phyloP scores from a whole-genome alignment of 2,113 vertebrate genomes.

The Gallinago paraguaiae region DNA sequence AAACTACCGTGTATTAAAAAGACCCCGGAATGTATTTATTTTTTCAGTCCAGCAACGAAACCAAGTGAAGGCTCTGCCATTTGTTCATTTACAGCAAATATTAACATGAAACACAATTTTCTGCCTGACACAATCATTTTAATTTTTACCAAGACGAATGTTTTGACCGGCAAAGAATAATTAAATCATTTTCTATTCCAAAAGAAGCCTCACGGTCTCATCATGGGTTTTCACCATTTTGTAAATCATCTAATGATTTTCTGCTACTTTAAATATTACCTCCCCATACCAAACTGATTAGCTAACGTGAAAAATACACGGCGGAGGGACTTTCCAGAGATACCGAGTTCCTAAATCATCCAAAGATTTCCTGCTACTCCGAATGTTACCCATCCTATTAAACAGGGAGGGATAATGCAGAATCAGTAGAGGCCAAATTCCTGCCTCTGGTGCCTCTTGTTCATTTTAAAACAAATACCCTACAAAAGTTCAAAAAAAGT shows the following conservation, averaged over 20 bases:
- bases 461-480: not conserved
- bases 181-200: constrained; percentile 59
- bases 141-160: constrained; percentile 63
- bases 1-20: not conserved
- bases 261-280: constrained; percentile 67
- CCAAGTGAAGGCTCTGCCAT: not conserved
- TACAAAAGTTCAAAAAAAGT: not conserved
- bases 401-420: not conserved
- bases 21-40: not conserved
- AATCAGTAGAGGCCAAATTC: not conserved
- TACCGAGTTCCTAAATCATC: constrained; percentile 50
- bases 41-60: not conserved
- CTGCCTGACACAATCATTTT: constrained; percentile 61
- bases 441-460: not conserved
- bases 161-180: constrained; percentile 28
- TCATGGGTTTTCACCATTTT: constrained; percentile 14
- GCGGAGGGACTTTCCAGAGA: not conserved
- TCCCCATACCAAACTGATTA: constrained; percentile 58
- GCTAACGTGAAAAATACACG: not conserved
- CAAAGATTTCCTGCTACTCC: constrained; percentile 33
- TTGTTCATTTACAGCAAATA: constrained; percentile 62
- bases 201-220: constrained; percentile 17
- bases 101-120: constrained; percentile 63
- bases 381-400: not conserved
- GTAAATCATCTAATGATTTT: constrained; percentile 72